Percentiles rank a stretch among this genome's conserved stretches.
phyloP scores from a whole-genome alignment of 2,888 invertebrate genomes.

The Pollenia amentaria region DNA sequence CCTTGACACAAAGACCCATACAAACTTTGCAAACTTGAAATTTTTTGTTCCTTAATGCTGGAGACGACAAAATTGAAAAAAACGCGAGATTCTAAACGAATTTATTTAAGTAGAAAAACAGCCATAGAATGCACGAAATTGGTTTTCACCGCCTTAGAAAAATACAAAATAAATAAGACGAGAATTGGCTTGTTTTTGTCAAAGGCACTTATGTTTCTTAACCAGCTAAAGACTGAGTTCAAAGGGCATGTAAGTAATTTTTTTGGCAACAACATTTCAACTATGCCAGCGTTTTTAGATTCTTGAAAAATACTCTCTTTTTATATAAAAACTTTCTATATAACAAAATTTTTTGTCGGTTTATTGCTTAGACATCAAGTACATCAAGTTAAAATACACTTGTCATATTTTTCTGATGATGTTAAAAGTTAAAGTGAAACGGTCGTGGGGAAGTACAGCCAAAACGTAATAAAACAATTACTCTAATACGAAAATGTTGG shows the following conservation, averaged over 20 bases:
- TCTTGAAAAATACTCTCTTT: slow-evolving; percentile 6
- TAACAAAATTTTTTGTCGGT: slow-evolving; percentile 9
- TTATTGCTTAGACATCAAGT: slow-evolving; percentile 45
- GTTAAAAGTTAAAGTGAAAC: slow-evolving; percentile 28
- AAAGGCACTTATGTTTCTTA: slow-evolving; percentile 12
- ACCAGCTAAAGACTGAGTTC: not conserved
- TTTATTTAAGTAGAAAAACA: slow-evolving; percentile 54
- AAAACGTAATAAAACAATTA: not conserved
- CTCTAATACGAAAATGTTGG: not conserved
- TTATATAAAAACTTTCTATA: slow-evolving; percentile 36
- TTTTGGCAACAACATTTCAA: slow-evolving; percentile 13
- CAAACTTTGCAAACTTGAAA: slow-evolving; percentile 41
- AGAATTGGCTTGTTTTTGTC: slow-evolving; percentile 35
- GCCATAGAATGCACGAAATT: slow-evolving; percentile 28
- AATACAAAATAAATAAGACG: slow-evolving; percentile 36
- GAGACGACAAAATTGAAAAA: slow-evolving; percentile 15
- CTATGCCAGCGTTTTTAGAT: slow-evolving; percentile 3
- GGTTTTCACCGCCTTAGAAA: not conserved
- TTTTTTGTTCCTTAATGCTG: not conserved
- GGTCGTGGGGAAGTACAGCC: slow-evolving; percentile 24
- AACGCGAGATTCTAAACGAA: slow-evolving; percentile 33
- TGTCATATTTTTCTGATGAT: slow-evolving; percentile 54
- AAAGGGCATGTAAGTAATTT: slow-evolving; percentile 11
- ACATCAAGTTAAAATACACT: slow-evolving; percentile 53
- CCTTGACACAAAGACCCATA: slow-evolving; percentile 63